phyloP scores from a whole-genome alignment of 2,113 vertebrate genomes.

The Jaculus jaculus region DNA sequence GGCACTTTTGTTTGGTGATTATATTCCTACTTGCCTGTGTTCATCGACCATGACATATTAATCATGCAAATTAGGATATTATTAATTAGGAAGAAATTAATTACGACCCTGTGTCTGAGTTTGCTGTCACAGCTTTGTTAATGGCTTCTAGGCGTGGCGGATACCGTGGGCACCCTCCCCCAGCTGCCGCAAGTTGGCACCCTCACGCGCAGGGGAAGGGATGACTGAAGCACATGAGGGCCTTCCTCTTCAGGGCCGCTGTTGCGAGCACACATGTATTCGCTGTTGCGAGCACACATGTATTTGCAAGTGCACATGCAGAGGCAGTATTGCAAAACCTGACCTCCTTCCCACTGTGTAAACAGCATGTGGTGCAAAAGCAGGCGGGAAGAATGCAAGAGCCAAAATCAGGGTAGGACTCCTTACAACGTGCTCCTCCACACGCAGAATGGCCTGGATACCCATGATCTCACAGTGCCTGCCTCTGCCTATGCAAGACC shows the following conservation, averaged over 20 bases:
- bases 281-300: background rate
- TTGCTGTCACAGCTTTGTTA: conserved; percentile 71
- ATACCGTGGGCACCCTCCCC: conserved; percentile 52
- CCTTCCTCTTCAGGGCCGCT: background rate
- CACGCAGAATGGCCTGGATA: too few relatives aligned
- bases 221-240: conserved; percentile 8
- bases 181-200: conserved; percentile 61
- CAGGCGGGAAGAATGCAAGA: too few relatives aligned
- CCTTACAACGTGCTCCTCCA: too few relatives aligned
- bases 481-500: too few relatives aligned
- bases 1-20: conserved; percentile 80
- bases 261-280: background rate
- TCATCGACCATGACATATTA: conserved; percentile 82
- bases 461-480: too few relatives aligned
- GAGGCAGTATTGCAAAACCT: conserved; percentile 50
- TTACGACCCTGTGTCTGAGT: conserved; percentile 71
- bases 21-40: conserved; percentile 59
- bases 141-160: conserved; percentile 55
- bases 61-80: conserved; percentile 83
- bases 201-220: conserved; percentile 68
- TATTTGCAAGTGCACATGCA: conserved; percentile 5
- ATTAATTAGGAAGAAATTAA: conserved; percentile 82
- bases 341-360: background rate
- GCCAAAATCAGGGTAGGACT: too few relatives aligned
- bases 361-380: background rate